Base-by-base conservation (phyloP, 1,140 invertebrate species). In the Ostrea edulis region DNA sequence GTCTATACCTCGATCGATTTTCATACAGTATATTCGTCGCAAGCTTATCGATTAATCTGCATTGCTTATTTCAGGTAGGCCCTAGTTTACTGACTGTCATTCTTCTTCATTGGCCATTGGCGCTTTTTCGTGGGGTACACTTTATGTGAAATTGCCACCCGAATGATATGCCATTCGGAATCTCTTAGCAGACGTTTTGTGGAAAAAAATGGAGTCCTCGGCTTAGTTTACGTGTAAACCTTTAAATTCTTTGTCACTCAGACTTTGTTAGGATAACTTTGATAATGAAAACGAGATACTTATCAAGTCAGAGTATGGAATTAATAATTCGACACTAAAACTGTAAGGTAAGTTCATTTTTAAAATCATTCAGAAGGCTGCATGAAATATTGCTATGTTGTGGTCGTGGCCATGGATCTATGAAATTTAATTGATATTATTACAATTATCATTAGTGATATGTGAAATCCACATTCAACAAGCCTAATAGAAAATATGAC, bases 11-110 rank as follows among this genome's bases (percentile, higher is more conserved):
- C 68, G 25, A 77, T 77, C 68, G 68, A 77, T 77, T 77, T 77
- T 35, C 68, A 77, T 77, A 22, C 29, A 25, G 14, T 77, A 44
- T 35, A 77, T 77, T 25, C 68, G 68, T 77, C 68, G 68, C 68
- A 35, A 77, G 68, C 68, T 77, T 77, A 77, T 77, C 68, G 68
- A 77, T 77, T 77, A 25, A 77, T 77, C 68, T 77, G 68, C 68
- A 77, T 25, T 77, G 68, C 25, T 62, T 62, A 62, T 62, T 77
- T 77, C 68, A 77, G 68, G 68, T 77, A 77, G 8, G 68, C 12
- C 35, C 25, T 77, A 25, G 35, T 20, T 20, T 62, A 17, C 35
- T 44, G 35, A 44, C 35, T 44, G 35, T 44, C 35, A 44, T 44
- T 44, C 35, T 44, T 44, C 2, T 44, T 62, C 55, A 20, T 1